A percentile compares a stretch with the other conserved stretches of the same genome.
Conservation (phyloP, 2,113 vertebrate species). For the Felis chaus region DNA sequence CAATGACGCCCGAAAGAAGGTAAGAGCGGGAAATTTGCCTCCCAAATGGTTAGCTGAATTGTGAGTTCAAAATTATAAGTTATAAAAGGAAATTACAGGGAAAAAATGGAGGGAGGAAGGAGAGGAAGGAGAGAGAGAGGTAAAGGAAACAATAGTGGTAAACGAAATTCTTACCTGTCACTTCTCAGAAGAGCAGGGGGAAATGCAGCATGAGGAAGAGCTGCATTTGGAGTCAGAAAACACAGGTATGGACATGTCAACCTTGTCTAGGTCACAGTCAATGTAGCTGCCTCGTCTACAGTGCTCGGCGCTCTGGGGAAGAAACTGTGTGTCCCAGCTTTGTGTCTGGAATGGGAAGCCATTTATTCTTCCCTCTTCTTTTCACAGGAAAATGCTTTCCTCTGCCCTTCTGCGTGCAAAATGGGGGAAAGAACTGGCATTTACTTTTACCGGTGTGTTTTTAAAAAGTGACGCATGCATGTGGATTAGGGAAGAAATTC, state of each 20-base stretch:
- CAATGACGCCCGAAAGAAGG: constrained; percentile 54
- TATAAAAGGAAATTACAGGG: constrained; percentile 71
- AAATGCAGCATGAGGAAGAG: background rate
- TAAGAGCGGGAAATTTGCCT: constrained; percentile 68
- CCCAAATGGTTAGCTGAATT: constrained; percentile 66
- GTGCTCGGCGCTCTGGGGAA: fast-evolving
- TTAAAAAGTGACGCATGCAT: background rate
- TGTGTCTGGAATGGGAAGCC: background rate
- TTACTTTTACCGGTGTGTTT: background rate
- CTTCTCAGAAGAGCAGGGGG: background rate
- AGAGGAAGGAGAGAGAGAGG: background rate
- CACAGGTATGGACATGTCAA: background rate
- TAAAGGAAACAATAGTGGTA: background rate
- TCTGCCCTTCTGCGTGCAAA: background rate
- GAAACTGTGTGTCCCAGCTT: background rate
- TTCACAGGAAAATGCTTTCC: background rate
- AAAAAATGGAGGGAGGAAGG: background rate
- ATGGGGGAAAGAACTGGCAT: background rate
- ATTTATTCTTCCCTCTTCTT: background rate
- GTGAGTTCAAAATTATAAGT: constrained; percentile 45
- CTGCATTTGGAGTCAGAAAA: constrained; percentile 31
- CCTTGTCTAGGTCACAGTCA: background rate
- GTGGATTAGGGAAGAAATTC: too few relatives aligned
- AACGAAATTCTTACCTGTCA: constrained; percentile 58
- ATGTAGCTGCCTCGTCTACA: fast-evolving